Evolutionary conservation across 2,797 vertebrate species (phyloP), one percentile per base, ranked within the genome.

Genomic region (Sus cebifrons): DNA sequence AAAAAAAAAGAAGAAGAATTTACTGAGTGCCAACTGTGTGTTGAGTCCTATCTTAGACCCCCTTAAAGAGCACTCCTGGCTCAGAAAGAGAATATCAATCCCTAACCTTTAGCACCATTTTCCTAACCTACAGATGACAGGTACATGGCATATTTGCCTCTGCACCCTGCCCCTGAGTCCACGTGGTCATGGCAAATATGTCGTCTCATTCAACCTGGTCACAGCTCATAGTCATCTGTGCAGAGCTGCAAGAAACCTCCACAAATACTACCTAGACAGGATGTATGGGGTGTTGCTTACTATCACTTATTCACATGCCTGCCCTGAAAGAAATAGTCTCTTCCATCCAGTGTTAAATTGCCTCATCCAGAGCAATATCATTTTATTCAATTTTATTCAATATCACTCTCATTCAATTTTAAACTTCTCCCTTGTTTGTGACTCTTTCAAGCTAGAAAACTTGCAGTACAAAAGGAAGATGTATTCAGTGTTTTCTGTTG

Each of bases 401-500:
- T 49, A 49, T 9, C 44, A n/a, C 3, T 16, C 15, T 78, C 16
- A 79, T 73, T 93, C n/a, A 56, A 1, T 67, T 86, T 88, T 40
- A 90, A 84, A 68, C 60, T 25, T 88, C 40, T 94, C 3, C 64
- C 29, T 70, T 62, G n/a, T 62, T 68, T 88, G 71, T 54, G 36
- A 8, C 52, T 88, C n/a, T 27, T 74, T 67, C 62, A 65, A 29
- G 6, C 32, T 60, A 75, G n/a, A 54, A 93, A 75, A 71, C 2
- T n/a, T 91, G 12, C 12, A 71, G 5, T 64, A 32, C 13, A 44
- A 83, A 86, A 83, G 13, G 56, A 29, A 86, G 5, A 4, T 29
- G 12, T 25, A 64, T 40, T 62, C 36, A 58, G 32, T 89, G 8
- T 67, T 94, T 17, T 93, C 8, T 89, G 94, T 96, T 87, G 27